A percentile compares a stretch with the other conserved stretches of the same genome.
Conservation (phyloP, 1,140 invertebrate species). For the Brachionus koreanus region DNA sequence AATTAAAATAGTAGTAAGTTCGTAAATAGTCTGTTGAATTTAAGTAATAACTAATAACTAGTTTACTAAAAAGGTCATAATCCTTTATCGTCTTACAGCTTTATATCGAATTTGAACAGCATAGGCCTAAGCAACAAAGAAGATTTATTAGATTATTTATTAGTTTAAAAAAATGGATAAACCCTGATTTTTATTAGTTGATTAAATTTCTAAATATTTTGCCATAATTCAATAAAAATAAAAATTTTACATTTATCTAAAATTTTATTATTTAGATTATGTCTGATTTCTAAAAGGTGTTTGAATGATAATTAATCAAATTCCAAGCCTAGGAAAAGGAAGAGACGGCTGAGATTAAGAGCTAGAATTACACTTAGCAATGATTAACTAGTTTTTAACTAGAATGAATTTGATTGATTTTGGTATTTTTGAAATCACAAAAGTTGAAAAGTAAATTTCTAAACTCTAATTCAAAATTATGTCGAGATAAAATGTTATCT, state of each 20-base stretch:
- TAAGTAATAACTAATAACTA: too few species aligned
- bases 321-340: background rate
- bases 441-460: background rate
- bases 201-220: too few species aligned
- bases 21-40: too few species aligned
- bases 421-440: background rate
- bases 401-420: background rate
- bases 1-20: too few species aligned
- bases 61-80: too few species aligned
- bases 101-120: too few species aligned
- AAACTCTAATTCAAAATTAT: background rate
- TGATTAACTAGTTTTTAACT: background rate
- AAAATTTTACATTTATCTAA: background rate
- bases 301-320: background rate
- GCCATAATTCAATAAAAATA: background rate
- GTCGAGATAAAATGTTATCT: background rate
- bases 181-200: too few species aligned
- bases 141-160: too few species aligned
- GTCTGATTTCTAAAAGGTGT: background rate
- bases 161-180: too few species aligned
- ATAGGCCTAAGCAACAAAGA: too few species aligned
- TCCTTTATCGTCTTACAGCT: too few species aligned
- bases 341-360: background rate
- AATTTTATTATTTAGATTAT: background rate
- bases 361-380: background rate